Percentiles rank a stretch among this genome's conserved stretches.
Conservation (phyloP, 2,113 vertebrate genomes). For the Phrynosoma blainvillii region DNA sequence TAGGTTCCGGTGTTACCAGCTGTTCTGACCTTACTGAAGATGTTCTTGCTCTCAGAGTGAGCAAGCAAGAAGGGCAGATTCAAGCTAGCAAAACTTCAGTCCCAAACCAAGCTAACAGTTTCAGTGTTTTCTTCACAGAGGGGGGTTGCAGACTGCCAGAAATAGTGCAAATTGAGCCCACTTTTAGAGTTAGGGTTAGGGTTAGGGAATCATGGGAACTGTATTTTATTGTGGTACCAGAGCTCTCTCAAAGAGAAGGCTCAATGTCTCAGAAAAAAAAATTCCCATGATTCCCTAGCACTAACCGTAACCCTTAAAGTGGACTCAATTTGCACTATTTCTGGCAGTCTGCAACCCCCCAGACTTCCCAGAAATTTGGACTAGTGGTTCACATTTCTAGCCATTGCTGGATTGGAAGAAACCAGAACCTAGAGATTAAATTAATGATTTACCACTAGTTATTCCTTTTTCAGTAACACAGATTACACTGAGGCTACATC, state of each 20-base stretch:
- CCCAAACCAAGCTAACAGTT: not conserved
- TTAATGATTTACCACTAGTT: not conserved
- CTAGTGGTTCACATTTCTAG: not conserved
- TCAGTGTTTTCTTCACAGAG: not conserved
- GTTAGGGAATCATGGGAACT: too few relatives aligned
- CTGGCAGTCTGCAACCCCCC: too few relatives aligned
- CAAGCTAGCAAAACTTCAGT: not conserved
- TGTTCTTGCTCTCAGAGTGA: not conserved
- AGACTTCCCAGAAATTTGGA: not conserved
- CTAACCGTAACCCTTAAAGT: too few relatives aligned
- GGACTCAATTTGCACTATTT: too few relatives aligned
- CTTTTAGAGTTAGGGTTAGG: too few relatives aligned
- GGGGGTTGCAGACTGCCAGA: too few relatives aligned
- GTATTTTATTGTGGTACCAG: too few relatives aligned
- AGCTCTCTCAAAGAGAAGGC: too few relatives aligned
- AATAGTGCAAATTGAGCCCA: too few relatives aligned
- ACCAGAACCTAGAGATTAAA: not conserved
- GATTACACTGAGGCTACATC: too few relatives aligned
- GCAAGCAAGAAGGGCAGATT: not conserved
- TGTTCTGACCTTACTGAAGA: conserved; percentile 1
- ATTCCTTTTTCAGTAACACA: not conserved
- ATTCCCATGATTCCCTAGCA: too few relatives aligned
- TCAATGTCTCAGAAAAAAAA: too few relatives aligned
- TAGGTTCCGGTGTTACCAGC: not conserved
- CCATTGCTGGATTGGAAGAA: not conserved